phyloP scores from a whole-genome alignment of 1,140 invertebrate species.

The Drosophila pruinosa region DNA sequence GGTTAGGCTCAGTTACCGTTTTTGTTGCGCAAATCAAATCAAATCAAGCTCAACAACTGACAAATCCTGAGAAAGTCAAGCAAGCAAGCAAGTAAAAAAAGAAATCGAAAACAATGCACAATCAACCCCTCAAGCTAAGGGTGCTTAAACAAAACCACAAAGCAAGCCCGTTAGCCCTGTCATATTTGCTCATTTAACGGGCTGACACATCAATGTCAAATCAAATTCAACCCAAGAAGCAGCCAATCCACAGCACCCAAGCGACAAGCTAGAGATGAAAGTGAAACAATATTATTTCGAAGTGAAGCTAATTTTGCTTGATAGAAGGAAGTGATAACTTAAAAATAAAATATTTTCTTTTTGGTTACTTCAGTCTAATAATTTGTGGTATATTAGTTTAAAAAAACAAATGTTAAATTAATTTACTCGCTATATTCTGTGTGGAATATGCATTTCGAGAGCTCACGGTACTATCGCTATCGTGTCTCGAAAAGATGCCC shows the following conservation, averaged over 20 bases:
- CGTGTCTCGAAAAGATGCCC: not conserved
- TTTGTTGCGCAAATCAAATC: slow-evolving; percentile 47
- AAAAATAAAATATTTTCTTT: no score
- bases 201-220: slow-evolving; percentile 82
- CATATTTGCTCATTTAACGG: slow-evolving; percentile 82
- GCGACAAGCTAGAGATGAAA: slow-evolving; percentile 1
- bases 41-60: slow-evolving; percentile 49
- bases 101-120: slow-evolving; percentile 51
- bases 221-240: slow-evolving; percentile 44
- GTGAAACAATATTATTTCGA: not conserved
- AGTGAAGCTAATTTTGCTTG: no score
- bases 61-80: slow-evolving; percentile 76
- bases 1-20: slow-evolving; percentile 34
- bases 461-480: not conserved
- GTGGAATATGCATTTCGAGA: no score
- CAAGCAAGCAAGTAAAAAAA: not conserved
- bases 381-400: no score
- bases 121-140: slow-evolving; percentile 52
- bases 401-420: no score
- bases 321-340: no score
- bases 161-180: slow-evolving; percentile 64
- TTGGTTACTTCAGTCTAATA: no score
- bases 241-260: slow-evolving; percentile 46
- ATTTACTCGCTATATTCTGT: not conserved
- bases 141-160: slow-evolving; percentile 46